Conservation (phyloP, 2,797 vertebrate genomes). For the Rousettus madagascariensis region DNA sequence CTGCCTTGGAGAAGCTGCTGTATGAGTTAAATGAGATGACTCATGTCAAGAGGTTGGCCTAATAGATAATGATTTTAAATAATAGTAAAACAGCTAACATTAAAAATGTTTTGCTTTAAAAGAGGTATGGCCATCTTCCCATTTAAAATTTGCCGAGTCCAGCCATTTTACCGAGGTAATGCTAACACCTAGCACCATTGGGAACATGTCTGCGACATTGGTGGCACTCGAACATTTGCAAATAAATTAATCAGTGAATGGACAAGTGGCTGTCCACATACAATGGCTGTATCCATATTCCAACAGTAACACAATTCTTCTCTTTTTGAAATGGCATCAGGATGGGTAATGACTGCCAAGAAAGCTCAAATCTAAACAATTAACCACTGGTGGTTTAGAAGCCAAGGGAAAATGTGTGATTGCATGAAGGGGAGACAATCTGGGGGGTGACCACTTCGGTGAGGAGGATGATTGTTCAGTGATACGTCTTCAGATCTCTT, state of each 20-base stretch:
- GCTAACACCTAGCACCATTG: background rate
- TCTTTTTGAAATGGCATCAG: background rate
- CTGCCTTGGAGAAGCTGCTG: background rate
- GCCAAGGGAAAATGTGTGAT: background rate
- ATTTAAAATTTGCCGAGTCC: background rate
- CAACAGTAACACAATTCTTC: background rate
- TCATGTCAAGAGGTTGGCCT: background rate
- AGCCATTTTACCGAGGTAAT: background rate
- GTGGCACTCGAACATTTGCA: background rate
- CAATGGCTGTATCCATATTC: background rate
- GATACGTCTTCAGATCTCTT: background rate
- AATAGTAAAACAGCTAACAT: background rate
- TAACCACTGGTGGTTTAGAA: background rate
- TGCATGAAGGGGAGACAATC: background rate
- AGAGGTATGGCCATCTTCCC: background rate
- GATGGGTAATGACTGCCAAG: background rate
- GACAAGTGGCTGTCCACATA: background rate
- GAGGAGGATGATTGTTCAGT: background rate
- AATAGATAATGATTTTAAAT: background rate
- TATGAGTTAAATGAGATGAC: background rate
- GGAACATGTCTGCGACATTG: background rate
- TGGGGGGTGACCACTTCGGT: background rate
- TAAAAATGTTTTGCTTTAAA: background rate
- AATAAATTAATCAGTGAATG: background rate
- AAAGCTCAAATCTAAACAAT: background rate